Base-by-base conservation (phyloP, 2,888 invertebrate species). In the Brachycybe producta region DNA sequence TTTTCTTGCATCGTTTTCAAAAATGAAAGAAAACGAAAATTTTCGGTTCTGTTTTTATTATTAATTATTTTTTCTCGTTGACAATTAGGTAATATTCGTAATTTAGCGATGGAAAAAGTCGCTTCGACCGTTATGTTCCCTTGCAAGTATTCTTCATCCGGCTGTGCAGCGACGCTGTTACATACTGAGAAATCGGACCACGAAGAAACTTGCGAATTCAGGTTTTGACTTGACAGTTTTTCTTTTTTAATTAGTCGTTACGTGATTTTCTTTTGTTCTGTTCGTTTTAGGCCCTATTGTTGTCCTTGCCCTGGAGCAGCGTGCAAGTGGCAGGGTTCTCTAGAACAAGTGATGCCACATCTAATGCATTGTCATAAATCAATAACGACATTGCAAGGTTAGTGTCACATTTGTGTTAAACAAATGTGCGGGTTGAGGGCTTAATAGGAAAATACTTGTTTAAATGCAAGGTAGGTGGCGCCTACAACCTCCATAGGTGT, bases 241-340 rank as follows among this genome's bases (percentile, higher is more conserved):
- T 5, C 5, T 30, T 15, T 7, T 7, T 27, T 27, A 5, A n/a
- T 40, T 3, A 51, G 19, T 24, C 11, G 17, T 8, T 7, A 4
- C 17, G 17, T 8, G 3, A 15, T 19, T 42, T 35, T 2, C 2
- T 5, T 35, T 35, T 35, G 35, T 35, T 35, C 5, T 35, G 15
- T 17, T 35, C 5, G 7, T 49, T 57, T 11, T 59, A 70, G 97
- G 67, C 98, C 98, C 1, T 99, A 98, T 68, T 82, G 86, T 56
- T 98, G 98, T 68, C 98, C 98, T 26, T 98, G 98, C 66, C 98
- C 98, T n/a, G 97, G 97, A 36, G 92, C 95, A 27, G 91, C 92
- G 1, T 98, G 98, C 71, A 95, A 97, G 66, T 98, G 98, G 98
- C 92, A 94, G 67, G 98, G 98, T 30, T 84, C 90, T 36, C 73